Conservation (phyloP, 2,113 vertebrate species). For the Tragelaphus imberbis region DNA sequence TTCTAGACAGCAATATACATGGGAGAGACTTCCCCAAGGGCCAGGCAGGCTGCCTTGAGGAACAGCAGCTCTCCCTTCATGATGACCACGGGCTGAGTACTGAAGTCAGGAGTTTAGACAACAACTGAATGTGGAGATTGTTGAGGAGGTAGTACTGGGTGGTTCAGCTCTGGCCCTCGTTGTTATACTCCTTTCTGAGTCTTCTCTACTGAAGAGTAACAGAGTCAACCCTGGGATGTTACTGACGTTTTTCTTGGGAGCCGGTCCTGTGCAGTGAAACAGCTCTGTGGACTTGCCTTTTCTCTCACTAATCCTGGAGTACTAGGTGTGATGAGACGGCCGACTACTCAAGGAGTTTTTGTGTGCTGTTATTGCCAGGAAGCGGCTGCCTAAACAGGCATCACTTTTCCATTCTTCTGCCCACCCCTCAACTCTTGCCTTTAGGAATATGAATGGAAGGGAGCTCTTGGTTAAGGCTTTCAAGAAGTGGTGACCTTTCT, state of each 20-base stretch:
- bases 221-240: not conserved
- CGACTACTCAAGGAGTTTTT: too few relatives aligned
- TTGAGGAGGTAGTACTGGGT: not conserved
- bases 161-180: rapidly evolving
- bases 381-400: not conserved
- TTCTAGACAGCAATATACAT: not conserved
- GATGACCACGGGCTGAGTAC: not conserved
- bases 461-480: not conserved
- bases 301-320: not conserved
- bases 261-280: not conserved
- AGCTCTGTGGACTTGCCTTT: not conserved
- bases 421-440: not conserved
- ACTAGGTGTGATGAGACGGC: not conserved
- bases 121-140: not conserved
- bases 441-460: not conserved
- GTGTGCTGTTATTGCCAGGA: not conserved
- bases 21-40: not conserved
- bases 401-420: not conserved
- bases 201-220: not conserved
- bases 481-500: not conserved
- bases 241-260: not conserved
- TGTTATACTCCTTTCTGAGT: not conserved
- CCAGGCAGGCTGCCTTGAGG: not conserved
- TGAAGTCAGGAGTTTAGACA: not conserved
- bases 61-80: not conserved